Conservation (phyloP, 2,888 invertebrate genomes). For the Diabrotica balteata region DNA sequence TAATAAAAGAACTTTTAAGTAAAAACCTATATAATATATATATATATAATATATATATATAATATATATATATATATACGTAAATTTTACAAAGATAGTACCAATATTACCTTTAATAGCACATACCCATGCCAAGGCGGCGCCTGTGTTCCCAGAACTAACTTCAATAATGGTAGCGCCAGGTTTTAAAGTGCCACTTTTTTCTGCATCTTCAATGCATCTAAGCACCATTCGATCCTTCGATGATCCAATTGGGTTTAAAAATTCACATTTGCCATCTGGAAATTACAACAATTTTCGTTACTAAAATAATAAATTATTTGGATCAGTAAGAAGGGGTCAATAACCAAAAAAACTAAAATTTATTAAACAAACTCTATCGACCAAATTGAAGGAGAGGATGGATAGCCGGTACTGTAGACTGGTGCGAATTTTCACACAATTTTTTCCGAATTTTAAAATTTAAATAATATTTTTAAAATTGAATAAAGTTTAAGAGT, state of each 20-base stretch:
- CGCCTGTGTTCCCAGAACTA: slow-evolving; percentile 85
- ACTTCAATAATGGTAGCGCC: slow-evolving; percentile 96
- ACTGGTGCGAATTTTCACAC: too few species aligned
- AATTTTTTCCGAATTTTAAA: too few species aligned
- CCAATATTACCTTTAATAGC: slow-evolving; percentile 74
- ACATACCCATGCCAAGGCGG: slow-evolving; percentile 93
- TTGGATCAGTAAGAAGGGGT: too few species aligned
- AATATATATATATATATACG: too few species aligned
- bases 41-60: too few species aligned
- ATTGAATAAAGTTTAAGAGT: too few species aligned
- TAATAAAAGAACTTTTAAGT: too few species aligned
- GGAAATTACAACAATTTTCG: slow-evolving; percentile 25
- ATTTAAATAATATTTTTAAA: too few species aligned
- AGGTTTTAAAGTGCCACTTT: slow-evolving; percentile 80
- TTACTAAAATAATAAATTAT: background rate
- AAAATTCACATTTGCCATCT: slow-evolving; percentile 97
- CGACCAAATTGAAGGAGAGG: too few species aligned
- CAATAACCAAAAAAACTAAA: background rate
- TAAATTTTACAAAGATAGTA: background rate
- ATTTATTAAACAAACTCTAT: background rate
- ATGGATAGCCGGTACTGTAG: too few species aligned
- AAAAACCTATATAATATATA: too few species aligned
- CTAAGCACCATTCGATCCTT: slow-evolving; percentile 93
- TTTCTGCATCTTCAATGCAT: slow-evolving; percentile 95
- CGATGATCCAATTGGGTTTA: slow-evolving; percentile 97